Base-by-base conservation (phyloP, 2,113 vertebrate genomes). In the Psammodynastes pulverulentus region DNA sequence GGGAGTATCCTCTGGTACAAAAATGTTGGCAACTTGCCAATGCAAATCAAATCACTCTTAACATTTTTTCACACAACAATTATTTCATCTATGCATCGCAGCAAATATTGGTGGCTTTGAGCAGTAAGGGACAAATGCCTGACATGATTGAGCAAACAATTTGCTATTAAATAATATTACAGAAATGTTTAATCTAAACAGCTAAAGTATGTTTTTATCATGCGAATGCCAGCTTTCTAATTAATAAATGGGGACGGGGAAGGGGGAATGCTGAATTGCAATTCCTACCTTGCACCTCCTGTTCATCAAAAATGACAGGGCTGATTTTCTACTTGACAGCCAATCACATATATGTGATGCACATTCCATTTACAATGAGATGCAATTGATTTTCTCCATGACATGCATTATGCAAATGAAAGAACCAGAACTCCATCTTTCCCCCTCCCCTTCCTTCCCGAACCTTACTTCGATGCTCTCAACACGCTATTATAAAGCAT, bases 361-460 rank as follows among this genome's bases (percentile, higher is more conserved):
- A 92, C 86, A 90, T 92, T 93, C 26, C 53, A 91, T 43, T 92
- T 92, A 48, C 94, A 49, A 93, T 93, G 86, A 95, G 85, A 96
- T 94, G 62, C 94, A 92, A 93, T n/a, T 96, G 86, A 52, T 46
- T 92, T 72, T 6, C 95, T 95, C 51, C 46, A 88, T 92, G 86
- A 92, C 92, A 24, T 93, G 8, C 49, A 93, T 95, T 95, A 94
- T 95, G 91, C 86, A 96, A 95, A 96, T 92, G 93, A 89, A 96
- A 90, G 12, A 94, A 84, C 24, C 10, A 87, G 92, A 96, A 93
- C 88, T 93, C 17, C 85, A 87, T 94, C 19, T 0, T 9, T 1
- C 23, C 45, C 26, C 19, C 4, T 8, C 45, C 24, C 34, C 9
- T 24, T 21, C 24, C 85, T 15, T 9, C n/a, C 6, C 87, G 93